Evolutionary conservation across 2,888 invertebrate species (phyloP).

Genomic region (Parnassius orleans): DNA sequence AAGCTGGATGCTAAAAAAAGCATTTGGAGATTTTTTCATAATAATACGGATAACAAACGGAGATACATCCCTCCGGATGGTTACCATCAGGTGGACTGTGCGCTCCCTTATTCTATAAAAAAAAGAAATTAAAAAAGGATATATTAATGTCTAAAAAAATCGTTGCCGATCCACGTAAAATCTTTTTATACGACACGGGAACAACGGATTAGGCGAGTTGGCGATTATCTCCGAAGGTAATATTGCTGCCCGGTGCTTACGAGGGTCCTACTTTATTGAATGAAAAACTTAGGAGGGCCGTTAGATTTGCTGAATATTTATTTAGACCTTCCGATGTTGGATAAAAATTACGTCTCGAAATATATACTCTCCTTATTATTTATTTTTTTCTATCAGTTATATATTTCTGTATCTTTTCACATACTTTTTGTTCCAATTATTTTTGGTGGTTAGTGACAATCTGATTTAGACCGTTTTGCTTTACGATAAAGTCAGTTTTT

Average conservation of each 20-base stretch:
- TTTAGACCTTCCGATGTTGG: slow-evolving; percentile 7
- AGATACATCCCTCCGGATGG: too few species aligned
- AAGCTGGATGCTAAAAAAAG: too few species aligned
- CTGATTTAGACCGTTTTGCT: too few species aligned
- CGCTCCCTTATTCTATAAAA: too few species aligned
- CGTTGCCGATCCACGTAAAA: slow-evolving; percentile 1
- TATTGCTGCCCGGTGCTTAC: slow-evolving; percentile 4
- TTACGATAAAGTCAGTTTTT: too few species aligned
- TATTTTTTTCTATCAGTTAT: too few species aligned
- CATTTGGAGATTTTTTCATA: too few species aligned
- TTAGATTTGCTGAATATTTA: slow-evolving; percentile 14
- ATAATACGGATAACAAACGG: too few species aligned
- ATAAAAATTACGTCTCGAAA: slow-evolving; percentile 4
- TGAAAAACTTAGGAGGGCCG: slow-evolving; percentile 11
- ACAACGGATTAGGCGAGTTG: slow-evolving; percentile 18
- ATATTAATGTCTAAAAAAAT: neutral
- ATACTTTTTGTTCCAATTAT: too few species aligned
- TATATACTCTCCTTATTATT: neutral
- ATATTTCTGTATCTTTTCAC: too few species aligned
- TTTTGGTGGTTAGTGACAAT: too few species aligned
- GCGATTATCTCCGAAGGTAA: slow-evolving; percentile 13
- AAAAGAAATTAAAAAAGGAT: neutral
- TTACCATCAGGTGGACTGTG: too few species aligned
- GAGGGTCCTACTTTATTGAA: slow-evolving; percentile 12
- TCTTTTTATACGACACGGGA: slow-evolving; percentile 11